Conservation (phyloP, 2,113 vertebrate genomes). For the Mohoua ochrocephala region DNA sequence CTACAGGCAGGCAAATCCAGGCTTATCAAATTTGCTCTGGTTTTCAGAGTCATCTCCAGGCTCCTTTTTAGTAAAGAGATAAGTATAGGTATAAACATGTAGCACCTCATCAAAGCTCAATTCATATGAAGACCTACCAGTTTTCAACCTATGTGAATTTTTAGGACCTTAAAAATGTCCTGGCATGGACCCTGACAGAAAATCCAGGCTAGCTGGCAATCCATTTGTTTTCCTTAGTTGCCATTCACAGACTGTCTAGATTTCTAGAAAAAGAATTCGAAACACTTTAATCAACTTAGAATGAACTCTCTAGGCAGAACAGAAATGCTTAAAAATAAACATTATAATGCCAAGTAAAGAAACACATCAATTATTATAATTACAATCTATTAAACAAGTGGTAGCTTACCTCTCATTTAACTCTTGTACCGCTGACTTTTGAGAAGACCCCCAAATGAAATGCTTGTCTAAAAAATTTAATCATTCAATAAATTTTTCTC, state of each 20-base stretch:
- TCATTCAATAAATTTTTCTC: background rate
- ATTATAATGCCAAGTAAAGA: background rate
- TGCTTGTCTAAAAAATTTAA: background rate
- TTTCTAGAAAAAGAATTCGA: background rate
- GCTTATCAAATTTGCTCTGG: background rate
- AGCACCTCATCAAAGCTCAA: background rate
- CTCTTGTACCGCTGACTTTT: background rate
- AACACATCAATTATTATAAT: background rate
- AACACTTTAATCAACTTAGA: background rate
- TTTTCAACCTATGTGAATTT: background rate
- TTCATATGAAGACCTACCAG: accelerated
- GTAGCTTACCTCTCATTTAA: background rate
- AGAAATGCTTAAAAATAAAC: background rate
- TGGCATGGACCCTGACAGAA: background rate
- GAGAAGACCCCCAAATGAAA: background rate
- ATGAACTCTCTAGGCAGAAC: background rate
- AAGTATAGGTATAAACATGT: accelerated
- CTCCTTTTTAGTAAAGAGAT: background rate
- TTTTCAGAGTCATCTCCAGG: background rate
- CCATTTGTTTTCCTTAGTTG: background rate
- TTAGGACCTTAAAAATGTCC: background rate
- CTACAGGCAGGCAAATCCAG: background rate
- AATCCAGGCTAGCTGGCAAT: background rate
- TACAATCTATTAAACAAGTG: background rate
- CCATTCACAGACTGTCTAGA: background rate